These are phyloP conservation scores for Helicoverpa zea DNA, from an alignment of 1,140 invertebrate species.

Conservation along the genomic window DNA sequence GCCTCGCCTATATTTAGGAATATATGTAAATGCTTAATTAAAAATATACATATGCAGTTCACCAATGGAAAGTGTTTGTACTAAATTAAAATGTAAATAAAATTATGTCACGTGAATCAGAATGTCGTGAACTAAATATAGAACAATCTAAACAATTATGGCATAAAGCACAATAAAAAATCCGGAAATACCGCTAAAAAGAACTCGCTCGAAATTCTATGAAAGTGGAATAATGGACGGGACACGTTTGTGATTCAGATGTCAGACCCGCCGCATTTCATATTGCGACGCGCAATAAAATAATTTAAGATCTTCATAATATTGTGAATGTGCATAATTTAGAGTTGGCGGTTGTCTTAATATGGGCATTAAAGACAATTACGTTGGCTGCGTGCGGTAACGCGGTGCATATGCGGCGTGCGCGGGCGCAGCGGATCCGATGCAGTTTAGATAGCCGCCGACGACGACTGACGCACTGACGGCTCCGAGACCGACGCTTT, in stretches of 20 bases:
- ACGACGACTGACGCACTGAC: constrained; percentile 29
- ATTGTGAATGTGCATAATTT: constrained; percentile 50
- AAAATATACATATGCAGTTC: neutral
- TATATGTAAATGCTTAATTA: too few relatives aligned
- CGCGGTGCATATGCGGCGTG: constrained; percentile 44
- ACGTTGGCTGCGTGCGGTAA: constrained; percentile 56
- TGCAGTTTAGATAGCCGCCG: constrained; percentile 75
- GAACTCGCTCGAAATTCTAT: constrained; percentile 18
- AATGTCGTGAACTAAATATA: constrained; percentile 8
- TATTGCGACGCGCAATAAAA: constrained; percentile 55
- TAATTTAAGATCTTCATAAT: constrained; percentile 61
- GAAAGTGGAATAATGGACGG: constrained; percentile 24
- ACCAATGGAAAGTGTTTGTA: too few relatives aligned
- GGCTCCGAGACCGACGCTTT: constrained; percentile 9
- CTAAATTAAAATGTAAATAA: neutral
- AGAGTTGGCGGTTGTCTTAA: constrained; percentile 60
- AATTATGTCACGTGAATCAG: neutral
- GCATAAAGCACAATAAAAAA: neutral
- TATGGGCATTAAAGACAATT: constrained; percentile 72
- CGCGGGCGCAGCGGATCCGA: constrained; percentile 63
- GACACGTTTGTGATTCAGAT: constrained; percentile 52
- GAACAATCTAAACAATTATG: constrained; percentile 25
- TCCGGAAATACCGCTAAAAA: constrained; percentile 25
- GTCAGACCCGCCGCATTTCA: constrained; percentile 44
- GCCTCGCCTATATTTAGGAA: too few relatives aligned